These are phyloP conservation scores for Dastarcus helophoroides DNA, from an alignment of 2,888 invertebrate genomes.

Conservation along the genomic window DNA sequence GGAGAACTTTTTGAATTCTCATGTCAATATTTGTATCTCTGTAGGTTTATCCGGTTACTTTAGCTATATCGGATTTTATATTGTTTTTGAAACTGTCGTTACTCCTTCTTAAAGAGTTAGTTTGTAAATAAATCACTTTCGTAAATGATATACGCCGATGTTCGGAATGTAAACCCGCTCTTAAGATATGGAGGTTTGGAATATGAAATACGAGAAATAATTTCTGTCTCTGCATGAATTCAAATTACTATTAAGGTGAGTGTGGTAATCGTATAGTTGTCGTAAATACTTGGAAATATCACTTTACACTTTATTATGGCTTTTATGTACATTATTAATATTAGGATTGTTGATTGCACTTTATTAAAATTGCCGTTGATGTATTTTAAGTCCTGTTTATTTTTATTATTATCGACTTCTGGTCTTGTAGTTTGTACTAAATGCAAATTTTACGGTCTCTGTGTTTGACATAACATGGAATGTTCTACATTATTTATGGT, in stretches of 20 bases:
- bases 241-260: slow-evolving; percentile 30
- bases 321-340: slow-evolving; percentile 33
- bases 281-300: slow-evolving; percentile 33
- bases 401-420: slow-evolving; percentile 20
- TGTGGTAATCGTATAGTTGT: slow-evolving; percentile 27
- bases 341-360: slow-evolving; percentile 33
- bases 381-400: slow-evolving; percentile 16
- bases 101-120: too few relatives aligned
- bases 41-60: too few relatives aligned
- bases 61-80: too few relatives aligned
- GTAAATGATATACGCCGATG: too few relatives aligned
- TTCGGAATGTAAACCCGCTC: too few relatives aligned
- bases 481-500: slow-evolving; percentile 8
- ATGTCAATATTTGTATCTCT: too few relatives aligned
- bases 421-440: slow-evolving; percentile 18
- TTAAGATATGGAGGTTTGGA: slow-evolving; percentile 1
- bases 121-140: too few relatives aligned
- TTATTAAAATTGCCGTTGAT: slow-evolving; percentile 28
- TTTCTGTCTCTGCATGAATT: slow-evolving; percentile 26
- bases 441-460: slow-evolving; percentile 11
- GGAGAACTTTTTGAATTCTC: too few relatives aligned
- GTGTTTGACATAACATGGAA: slow-evolving; percentile 5
- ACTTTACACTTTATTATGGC: slow-evolving; percentile 35
- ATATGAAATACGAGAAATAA: slow-evolving; percentile 27
- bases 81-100: too few relatives aligned